A percentile compares a stretch with the other conserved stretches of the same genome.
Evolutionary conservation across 2,113 vertebrate species (phyloP).

Genomic region (Lophius piscatorius): DNA sequence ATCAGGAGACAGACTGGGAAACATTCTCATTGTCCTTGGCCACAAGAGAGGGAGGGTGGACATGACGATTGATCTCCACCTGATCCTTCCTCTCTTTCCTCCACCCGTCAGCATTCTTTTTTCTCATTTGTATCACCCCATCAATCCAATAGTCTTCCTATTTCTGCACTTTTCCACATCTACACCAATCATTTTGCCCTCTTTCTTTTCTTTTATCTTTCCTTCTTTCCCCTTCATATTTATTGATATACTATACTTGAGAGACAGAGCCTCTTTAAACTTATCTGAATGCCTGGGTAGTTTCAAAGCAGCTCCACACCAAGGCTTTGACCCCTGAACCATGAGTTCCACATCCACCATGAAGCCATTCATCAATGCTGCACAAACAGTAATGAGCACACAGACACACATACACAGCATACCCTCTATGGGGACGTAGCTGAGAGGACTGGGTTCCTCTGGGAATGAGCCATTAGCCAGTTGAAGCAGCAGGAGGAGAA

Average conservation of each 20-base stretch:
- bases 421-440: constrained; percentile 82
- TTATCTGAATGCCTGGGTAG: constrained; percentile 28
- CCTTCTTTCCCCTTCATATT: constrained; percentile 3
- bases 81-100: constrained; percentile 42
- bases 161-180: constrained; percentile 27
- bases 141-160: constrained; percentile 23
- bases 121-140: constrained; percentile 31
- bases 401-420: constrained; percentile 37
- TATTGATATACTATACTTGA: constrained; percentile 17
- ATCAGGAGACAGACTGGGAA: constrained; percentile 60
- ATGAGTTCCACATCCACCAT: constrained; percentile 61
- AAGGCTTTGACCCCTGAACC: constrained; percentile 62
- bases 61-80: constrained; percentile 55
- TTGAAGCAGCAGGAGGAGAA: constrained; percentile 79
- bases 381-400: constrained; percentile 24
- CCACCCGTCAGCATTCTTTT: constrained; percentile 31
- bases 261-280: constrained; percentile 20
- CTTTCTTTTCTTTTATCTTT: constrained; percentile 1
- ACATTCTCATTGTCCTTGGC: constrained; percentile 70
- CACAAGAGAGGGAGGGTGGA: constrained; percentile 54
- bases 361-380: constrained; percentile 68
- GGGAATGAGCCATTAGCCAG: constrained; percentile 82
- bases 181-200: constrained; percentile 2
- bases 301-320: constrained; percentile 41
- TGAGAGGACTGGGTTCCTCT: constrained; percentile 83